A percentile compares a stretch with the other conserved stretches of the same genome.
Evolutionary conservation across 2,113 vertebrate species (phyloP).

Genomic region (Trichomycterus rosablanca): DNA sequence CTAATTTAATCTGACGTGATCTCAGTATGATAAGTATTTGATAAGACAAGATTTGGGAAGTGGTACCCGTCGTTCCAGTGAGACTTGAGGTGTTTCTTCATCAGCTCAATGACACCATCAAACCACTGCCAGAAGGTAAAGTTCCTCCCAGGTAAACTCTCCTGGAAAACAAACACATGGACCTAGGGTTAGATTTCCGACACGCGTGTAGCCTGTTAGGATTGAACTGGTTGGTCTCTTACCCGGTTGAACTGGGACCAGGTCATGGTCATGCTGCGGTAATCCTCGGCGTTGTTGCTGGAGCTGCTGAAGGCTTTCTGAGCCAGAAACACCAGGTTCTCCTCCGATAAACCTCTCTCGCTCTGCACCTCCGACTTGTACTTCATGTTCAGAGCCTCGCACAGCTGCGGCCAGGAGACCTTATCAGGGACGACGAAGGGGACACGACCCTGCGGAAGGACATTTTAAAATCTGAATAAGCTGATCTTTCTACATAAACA

Average conservation of each 20-base stretch:
- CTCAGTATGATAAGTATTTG: no score
- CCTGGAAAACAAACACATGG: constrained; percentile 59
- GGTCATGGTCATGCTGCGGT: constrained; percentile 81
- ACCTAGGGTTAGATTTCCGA: no score
- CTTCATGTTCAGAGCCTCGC: constrained; percentile 88
- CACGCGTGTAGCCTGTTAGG: no score
- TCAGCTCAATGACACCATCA: constrained; percentile 92
- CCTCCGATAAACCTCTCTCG: constrained; percentile 80
- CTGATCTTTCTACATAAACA: no score
- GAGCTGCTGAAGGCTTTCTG: constrained; percentile 88
- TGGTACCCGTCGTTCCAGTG: constrained; percentile 93
- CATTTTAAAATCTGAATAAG: no score
- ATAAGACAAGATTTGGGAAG: no score
- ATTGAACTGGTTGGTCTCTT: background rate
- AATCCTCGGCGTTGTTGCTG: constrained; percentile 81
- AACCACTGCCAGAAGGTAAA: constrained; percentile 99
- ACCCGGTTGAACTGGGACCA: constrained; percentile 92
- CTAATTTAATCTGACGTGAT: no score
- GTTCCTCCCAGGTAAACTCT: constrained; percentile 87
- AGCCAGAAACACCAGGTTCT: constrained; percentile 85
- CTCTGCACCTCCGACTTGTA: constrained; percentile 93
- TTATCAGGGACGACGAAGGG: constrained; percentile 89
- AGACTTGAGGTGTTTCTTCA: constrained; percentile 91
- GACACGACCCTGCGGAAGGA: constrained; percentile 75
- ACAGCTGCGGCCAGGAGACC: constrained; percentile 83